phyloP scores from a whole-genome alignment of 2,888 invertebrate genomes.

The Malthinus flaveolus region DNA sequence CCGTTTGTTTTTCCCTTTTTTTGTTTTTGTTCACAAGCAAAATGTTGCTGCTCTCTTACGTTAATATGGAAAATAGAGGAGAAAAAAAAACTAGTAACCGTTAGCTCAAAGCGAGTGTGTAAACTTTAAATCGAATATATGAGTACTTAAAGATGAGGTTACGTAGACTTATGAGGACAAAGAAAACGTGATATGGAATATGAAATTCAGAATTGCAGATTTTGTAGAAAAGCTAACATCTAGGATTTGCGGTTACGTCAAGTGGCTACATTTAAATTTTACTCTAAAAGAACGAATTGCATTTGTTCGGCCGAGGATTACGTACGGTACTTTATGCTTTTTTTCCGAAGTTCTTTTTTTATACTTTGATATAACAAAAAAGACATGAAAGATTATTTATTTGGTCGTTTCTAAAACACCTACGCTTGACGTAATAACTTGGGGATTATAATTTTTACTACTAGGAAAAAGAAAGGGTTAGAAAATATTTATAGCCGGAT shows the following conservation, averaged over 20 bases:
- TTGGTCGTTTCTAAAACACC: conserved; percentile 1
- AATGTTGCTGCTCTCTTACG: background rate
- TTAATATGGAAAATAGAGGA: conserved; percentile 4
- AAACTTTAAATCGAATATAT: conserved; percentile 29
- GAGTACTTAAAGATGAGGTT: conserved; percentile 33
- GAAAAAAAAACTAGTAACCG: background rate
- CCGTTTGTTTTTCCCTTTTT: background rate
- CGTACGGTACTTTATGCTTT: conserved; percentile 3
- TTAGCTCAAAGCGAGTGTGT: conserved; percentile 2
- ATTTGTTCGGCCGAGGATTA: conserved; percentile 14
- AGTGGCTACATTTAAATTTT: conserved; percentile 27
- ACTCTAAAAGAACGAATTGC: conserved; percentile 15
- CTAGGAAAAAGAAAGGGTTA: too few relatives aligned
- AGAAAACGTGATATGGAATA: conserved; percentile 44
- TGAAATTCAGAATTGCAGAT: conserved; percentile 43
- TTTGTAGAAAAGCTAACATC: conserved; percentile 33
- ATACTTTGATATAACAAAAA: background rate
- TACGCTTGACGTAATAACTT: background rate
- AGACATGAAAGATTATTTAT: conserved; percentile 1
- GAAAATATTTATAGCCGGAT: too few relatives aligned
- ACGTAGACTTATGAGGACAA: conserved; percentile 38
- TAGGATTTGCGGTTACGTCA: conserved; percentile 35
- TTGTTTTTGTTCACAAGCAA: background rate
- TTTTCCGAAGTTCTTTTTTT: background rate
- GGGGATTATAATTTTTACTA: conserved; percentile 3